Base-by-base conservation (phyloP, 2,113 vertebrate species). In the Dromiciops gliroides region DNA sequence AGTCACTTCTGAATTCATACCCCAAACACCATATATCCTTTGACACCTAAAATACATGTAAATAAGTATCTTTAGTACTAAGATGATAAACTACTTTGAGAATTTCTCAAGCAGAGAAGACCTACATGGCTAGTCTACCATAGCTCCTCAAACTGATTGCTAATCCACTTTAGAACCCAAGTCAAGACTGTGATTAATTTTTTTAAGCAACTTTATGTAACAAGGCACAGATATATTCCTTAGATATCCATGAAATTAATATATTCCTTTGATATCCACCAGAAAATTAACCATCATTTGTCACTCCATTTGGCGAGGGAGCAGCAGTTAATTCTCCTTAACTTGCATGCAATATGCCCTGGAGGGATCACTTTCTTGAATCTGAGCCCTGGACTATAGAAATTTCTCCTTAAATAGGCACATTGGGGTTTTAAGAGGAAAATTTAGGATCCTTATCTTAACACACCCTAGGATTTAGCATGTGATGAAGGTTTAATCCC, bases 31-130 rank as follows among this genome's bases (percentile, higher is more conserved):
- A 89, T 44, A 75, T 75, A 89, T 48, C 37, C 60, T 88, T 90
- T 83, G n/a, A 44, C 7, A 44, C 67, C 60, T 50, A 92, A 93
- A 44, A 44, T 48, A 94, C 96, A 92, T 22, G 37, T 88, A 94
- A 94, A 44, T 88, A 94, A 94, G 89, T 56, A 47, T 48, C 91
- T 91, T 83, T 93, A 94, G 50, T 90, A 47, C 26, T 50, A 50
- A 93, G 9, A 95, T 49, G 89, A 95, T 37, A 89, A 91, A 92
- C 91, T 48, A 93, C 37, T 94, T 56, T 31, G 44, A 92, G 91
- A 95, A 91, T 16, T n/a, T 44, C 48, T 51, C 90, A 92, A 96
- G 51, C 44, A 88, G 0, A 93, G 49, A 95, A 92, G 9, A 83
- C 11, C 37, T 56, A 89, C 51, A 50, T 83, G 1, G 2, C 93